Base-by-base conservation (phyloP, 2,888 invertebrate genomes). In the Apamea crenata region DNA sequence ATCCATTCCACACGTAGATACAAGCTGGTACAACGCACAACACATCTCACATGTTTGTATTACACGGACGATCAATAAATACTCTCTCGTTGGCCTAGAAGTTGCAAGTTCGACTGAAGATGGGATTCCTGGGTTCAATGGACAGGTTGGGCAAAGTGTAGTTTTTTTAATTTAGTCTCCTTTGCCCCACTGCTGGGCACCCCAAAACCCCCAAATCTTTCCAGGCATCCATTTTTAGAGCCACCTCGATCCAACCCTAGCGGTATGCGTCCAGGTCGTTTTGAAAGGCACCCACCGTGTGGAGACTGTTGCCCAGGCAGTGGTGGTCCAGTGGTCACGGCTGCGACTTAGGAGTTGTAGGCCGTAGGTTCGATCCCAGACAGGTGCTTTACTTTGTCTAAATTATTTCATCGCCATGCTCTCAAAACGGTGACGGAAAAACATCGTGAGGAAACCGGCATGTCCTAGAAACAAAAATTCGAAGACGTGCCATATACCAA, bases 1-100 rank as follows among this genome's bases (percentile, higher is more conserved):
- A 90, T 90, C 89, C 87, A 91, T 92, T 91, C 85, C 85, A 89
- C 87, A 86, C 80, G 77, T 81, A 80, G 78, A 66, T 68, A 86
- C 84, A 72, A 66, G 85, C 66, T 14, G 47, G 74, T 81, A 82
- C 80, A 81, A 76, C 78, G 80, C 53, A 75, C 72, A 80, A 72
- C 77, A 85, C 74, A 87, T 80, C 84, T 84, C 87, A 85, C 87
- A 87, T 84, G 85, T 75, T 84, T 80, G 80, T 84, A 79, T 47
- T 80, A 76, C 84, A 77, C 56, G 40, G 68, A 36, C 68, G 18
- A 75, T 18, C 32, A 84, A 87, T 85, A 85, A 74, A 85, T 80
- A 74, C 70, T 67, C n/a, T 14, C 59, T 29, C 14, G n/a, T 59
- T 29, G 59, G 29, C n/a, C 6, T 29, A 29, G 59, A 14, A 29